Conservation (phyloP, 2,888 invertebrate genomes). For the Serrognathus titanus region DNA sequence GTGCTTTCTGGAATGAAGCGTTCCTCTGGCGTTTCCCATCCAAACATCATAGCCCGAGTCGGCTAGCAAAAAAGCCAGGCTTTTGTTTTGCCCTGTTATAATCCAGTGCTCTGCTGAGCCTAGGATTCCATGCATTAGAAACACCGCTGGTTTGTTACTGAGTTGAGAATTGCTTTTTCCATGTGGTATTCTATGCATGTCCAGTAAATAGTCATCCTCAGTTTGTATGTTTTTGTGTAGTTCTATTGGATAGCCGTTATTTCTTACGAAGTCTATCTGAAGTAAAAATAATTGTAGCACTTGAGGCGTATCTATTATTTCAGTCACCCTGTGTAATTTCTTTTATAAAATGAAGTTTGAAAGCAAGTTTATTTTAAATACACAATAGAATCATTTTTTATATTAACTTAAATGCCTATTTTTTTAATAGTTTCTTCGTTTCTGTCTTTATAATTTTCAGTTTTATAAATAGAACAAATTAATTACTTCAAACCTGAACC, state of each 20-base stretch:
- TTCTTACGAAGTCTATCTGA: conserved; percentile 45
- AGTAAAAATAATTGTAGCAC: conserved; percentile 14
- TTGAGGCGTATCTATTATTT: no score
- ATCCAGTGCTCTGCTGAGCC: conserved; percentile 56
- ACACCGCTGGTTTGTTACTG: conserved; percentile 37
- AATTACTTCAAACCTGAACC: no score
- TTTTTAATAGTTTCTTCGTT: no score
- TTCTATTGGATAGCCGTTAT: conserved; percentile 48
- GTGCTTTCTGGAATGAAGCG: conserved; percentile 56
- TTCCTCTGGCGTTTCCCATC: conserved; percentile 61
- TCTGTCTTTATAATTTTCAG: no score
- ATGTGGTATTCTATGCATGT: conserved; percentile 55
- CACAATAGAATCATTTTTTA: no score
- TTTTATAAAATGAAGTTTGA: no score
- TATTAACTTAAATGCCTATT: no score
- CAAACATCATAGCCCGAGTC: conserved; percentile 54
- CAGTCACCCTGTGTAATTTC: no score
- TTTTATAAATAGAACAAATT: no score
- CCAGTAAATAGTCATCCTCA: conserved; percentile 55
- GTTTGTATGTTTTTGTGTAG: conserved; percentile 49
- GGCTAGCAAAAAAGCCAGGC: conserved; percentile 34
- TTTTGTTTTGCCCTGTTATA: conserved; percentile 52
- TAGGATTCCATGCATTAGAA: conserved; percentile 56
- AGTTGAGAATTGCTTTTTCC: conserved; percentile 36
- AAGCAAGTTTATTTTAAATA: no score